phyloP scores from a whole-genome alignment of 30 jellyfish, hydroid and myxozoan species.

The Clytia hemisphaerica region DNA sequence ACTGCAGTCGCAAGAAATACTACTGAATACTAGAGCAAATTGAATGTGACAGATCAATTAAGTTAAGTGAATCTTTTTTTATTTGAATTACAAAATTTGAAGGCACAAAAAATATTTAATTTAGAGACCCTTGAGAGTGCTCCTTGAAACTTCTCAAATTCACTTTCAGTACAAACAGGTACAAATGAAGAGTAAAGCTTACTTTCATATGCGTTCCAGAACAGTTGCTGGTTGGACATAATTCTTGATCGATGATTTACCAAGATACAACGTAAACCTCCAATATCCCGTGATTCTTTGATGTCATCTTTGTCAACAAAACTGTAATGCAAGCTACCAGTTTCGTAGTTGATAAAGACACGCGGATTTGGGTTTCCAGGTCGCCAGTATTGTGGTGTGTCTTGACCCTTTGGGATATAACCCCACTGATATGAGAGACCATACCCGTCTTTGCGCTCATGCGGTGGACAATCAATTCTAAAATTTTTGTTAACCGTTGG shows the following conservation, averaged over 20 bases:
- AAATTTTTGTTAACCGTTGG: slow-evolving; percentile 17
- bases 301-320: slow-evolving; percentile 13
- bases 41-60: no score
- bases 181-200: no score
- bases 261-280: slow-evolving; percentile 34
- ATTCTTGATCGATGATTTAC: slow-evolving; percentile 16
- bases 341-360: not conserved
- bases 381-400: slow-evolving; percentile 13
- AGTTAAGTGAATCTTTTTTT: no score
- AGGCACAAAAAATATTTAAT: no score
- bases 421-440: slow-evolving; percentile 31
- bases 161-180: no score
- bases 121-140: no score
- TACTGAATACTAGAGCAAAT: no score
- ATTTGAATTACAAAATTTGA: no score
- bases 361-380: slow-evolving; percentile 21
- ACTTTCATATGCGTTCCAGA: slow-evolving; percentile 5
- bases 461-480: slow-evolving; percentile 5
- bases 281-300: slow-evolving; percentile 4
- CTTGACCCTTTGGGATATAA: not conserved
- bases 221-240: slow-evolving; percentile 26
- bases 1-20: no score
- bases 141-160: no score
- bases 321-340: slow-evolving; percentile 18
- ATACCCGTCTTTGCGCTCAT: slow-evolving; percentile 20